A percentile compares a stretch with the other conserved stretches of the same genome.
phyloP scores from a whole-genome alignment of 2,888 invertebrate genomes.

The Mesorhabditis belari region DNA sequence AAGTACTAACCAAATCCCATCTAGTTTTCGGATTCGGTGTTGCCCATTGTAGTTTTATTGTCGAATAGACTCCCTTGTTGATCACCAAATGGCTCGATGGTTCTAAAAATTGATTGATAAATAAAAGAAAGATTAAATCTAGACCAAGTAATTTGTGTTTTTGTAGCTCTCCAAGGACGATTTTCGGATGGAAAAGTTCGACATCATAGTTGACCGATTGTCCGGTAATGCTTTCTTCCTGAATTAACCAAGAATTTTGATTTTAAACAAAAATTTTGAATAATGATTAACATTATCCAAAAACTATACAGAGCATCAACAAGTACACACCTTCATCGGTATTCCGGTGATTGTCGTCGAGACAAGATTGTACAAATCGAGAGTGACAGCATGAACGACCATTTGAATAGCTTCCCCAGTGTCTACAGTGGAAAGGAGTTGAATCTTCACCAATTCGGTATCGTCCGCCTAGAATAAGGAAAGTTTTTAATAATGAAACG shows the following conservation, averaged over 20 bases:
- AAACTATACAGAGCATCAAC: not conserved
- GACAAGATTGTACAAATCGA: constrained; percentile 77
- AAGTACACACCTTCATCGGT: constrained; percentile 75
- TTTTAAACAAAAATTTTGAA: too few relatives aligned
- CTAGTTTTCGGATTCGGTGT: constrained; percentile 64
- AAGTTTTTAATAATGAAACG: too few relatives aligned
- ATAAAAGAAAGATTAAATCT: not conserved
- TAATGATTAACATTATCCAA: too few relatives aligned
- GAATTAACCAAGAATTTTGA: not conserved
- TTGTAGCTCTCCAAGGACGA: constrained; percentile 26
- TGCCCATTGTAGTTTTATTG: constrained; percentile 89
- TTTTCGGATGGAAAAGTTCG: constrained; percentile 73
- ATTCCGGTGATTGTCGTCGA: constrained; percentile 96
- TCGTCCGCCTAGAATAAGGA: constrained; percentile 1
- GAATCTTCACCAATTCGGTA: not conserved
- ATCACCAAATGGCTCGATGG: constrained; percentile 1
- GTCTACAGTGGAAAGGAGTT: constrained; percentile 3
- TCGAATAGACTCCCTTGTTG: constrained; percentile 62
- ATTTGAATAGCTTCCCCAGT: not conserved
- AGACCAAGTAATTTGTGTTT: constrained; percentile 9
- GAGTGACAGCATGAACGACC: constrained; percentile 45
- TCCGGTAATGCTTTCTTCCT: constrained; percentile 61
- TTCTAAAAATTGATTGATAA: not conserved
- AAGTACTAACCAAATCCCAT: constrained; percentile 20
- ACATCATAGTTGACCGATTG: constrained; percentile 98